phyloP scores from a whole-genome alignment of 2,113 vertebrate species.

The Silurus asotus region DNA sequence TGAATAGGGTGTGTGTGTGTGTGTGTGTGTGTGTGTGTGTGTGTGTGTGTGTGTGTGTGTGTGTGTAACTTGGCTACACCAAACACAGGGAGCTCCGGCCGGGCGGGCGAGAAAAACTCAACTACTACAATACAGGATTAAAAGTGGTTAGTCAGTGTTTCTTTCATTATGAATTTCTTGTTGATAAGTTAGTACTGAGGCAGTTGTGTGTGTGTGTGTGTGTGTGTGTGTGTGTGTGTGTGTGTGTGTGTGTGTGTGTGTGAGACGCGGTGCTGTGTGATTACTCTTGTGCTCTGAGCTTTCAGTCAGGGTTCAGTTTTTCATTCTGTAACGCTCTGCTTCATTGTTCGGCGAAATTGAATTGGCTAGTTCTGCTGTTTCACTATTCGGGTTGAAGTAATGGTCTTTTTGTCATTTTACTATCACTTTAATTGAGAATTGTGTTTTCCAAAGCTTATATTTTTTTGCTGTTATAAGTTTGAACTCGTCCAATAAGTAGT shows the following conservation, averaged over 20 bases:
- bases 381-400: not conserved
- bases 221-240: not conserved
- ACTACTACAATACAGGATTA: not conserved
- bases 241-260: not conserved
- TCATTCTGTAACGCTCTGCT: not conserved
- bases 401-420: not conserved
- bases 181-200: not conserved
- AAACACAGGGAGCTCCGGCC: conserved; percentile 27
- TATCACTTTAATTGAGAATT: not conserved
- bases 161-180: not conserved
- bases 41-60: not conserved
- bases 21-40: not conserved
- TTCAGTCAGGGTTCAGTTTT: not conserved
- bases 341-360: not conserved
- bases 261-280: not conserved
- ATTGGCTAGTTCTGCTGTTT: not conserved
- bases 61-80: conserved; percentile 19
- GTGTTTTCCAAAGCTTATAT: not conserved
- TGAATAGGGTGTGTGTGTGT: conserved; percentile 1
- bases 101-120: conserved; percentile 36
- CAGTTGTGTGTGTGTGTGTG: too few species aligned
- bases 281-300: not conserved
- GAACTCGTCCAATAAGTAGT: not conserved
- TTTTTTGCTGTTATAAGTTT: too few species aligned
- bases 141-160: not conserved